phyloP scores from a whole-genome alignment of 2,797 vertebrate genomes.

The Pipistrellus pygmaeus region DNA sequence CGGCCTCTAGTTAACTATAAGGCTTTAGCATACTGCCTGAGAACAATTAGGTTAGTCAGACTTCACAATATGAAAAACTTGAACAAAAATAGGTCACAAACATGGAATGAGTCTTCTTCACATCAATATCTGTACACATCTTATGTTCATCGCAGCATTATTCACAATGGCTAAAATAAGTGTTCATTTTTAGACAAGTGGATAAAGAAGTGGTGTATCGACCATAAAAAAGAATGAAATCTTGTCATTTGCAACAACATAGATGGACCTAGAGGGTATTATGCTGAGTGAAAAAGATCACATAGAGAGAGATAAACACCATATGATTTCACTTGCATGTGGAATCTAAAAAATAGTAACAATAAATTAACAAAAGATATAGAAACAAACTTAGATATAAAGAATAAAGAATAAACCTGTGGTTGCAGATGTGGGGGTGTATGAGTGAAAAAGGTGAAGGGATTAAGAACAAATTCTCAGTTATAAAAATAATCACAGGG shows the following conservation, averaged over 20 bases:
- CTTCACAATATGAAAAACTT: not conserved
- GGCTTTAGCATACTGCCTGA: not conserved
- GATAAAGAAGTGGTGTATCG: not conserved
- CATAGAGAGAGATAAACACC: not conserved
- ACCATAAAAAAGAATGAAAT: not conserved
- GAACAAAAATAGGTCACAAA: not conserved
- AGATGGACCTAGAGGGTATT: not conserved
- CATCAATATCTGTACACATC: not conserved
- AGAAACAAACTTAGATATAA: not conserved
- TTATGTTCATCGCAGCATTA: not conserved
- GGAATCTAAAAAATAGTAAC: not conserved
- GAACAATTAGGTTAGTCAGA: not conserved
- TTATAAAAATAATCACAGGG: not conserved
- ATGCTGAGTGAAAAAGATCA: not conserved
- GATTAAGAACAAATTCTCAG: not conserved
- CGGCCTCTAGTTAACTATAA: not conserved
- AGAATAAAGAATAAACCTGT: not conserved
- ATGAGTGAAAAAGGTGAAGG: not conserved
- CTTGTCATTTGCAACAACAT: not conserved
- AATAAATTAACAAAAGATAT: not conserved
- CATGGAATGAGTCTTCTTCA: not conserved
- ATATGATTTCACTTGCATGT: not conserved
- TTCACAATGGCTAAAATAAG: not conserved
- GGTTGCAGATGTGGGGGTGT: not conserved
- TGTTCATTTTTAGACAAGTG: not conserved